Evolutionary conservation across 2,888 invertebrate species (phyloP).

Genomic region (Hemithea aestivaria): DNA sequence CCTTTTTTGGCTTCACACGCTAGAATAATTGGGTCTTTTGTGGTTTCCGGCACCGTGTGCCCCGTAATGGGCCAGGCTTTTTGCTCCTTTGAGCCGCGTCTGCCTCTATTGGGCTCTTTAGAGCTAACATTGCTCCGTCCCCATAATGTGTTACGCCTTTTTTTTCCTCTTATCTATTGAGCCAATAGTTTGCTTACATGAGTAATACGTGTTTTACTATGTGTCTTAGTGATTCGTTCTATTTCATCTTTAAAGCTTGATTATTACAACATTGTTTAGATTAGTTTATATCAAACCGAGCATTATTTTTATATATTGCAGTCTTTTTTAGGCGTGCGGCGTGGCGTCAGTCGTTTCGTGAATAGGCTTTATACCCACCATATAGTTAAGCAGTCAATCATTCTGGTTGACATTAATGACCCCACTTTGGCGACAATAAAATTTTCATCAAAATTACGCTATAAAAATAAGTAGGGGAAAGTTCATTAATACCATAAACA

Average conservation of each 20-base stretch:
- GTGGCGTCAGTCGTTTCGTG: conserved; percentile 10
- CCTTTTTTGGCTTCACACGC: conserved; percentile 64
- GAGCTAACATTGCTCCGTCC: conserved; percentile 34
- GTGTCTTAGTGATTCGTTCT: too few relatives aligned
- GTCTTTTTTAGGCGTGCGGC: too few relatives aligned
- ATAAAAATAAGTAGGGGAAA: conserved; percentile 51
- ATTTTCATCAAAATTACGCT: conserved; percentile 49
- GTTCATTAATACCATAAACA: conserved; percentile 55
- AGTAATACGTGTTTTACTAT: too few relatives aligned
- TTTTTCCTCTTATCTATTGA: too few relatives aligned
- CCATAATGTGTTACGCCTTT: background rate
- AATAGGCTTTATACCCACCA: conserved; percentile 29
- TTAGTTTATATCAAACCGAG: too few relatives aligned
- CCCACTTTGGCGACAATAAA: conserved; percentile 50
- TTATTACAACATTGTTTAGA: too few relatives aligned
- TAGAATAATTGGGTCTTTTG: conserved; percentile 70
- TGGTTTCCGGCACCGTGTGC: conserved; percentile 61
- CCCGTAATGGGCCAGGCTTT: conserved; percentile 58
- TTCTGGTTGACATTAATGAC: conserved; percentile 45
- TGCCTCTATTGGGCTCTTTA: conserved; percentile 49
- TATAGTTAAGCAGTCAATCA: conserved; percentile 36
- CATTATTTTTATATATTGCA: too few relatives aligned
- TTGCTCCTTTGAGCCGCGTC: conserved; percentile 53
- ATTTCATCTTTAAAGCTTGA: too few relatives aligned
- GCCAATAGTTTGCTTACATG: too few relatives aligned